Evolutionary conservation across 2,888 invertebrate species (phyloP).

Genomic region (Branchipolynoe longqiensis): DNA sequence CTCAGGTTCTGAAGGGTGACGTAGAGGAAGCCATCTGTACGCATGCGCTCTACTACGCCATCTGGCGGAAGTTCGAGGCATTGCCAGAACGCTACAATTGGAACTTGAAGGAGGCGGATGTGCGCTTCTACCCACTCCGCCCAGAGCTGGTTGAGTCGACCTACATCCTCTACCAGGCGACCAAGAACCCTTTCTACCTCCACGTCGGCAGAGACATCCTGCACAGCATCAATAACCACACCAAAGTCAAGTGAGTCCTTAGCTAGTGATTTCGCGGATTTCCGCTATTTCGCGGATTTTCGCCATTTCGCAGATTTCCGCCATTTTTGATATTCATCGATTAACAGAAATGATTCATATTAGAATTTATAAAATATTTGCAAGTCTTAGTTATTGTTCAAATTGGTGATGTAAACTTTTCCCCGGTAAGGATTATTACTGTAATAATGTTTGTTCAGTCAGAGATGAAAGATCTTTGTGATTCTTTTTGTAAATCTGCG

Average conservation of each 20-base stretch:
- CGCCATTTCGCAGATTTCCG: no score
- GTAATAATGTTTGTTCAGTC: no score
- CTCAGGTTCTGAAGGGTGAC: conserved; percentile 84
- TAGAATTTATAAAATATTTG: no score
- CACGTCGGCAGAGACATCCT: conserved; percentile 86
- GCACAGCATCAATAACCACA: conserved; percentile 83
- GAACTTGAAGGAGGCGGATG: conserved; percentile 82
- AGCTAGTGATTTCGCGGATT: background rate
- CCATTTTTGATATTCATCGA: no score
- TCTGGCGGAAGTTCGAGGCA: conserved; percentile 85
- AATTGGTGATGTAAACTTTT: no score
- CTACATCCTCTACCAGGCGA: conserved; percentile 85
- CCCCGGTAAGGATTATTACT: no score
- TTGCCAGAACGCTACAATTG: conserved; percentile 83
- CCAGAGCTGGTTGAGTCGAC: conserved; percentile 86
- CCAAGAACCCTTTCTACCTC: conserved; percentile 86
- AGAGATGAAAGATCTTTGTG: no score
- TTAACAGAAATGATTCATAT: no score
- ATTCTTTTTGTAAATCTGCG: no score
- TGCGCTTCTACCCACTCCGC: conserved; percentile 85
- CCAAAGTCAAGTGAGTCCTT: conserved; percentile 82
- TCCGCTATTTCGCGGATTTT: no score
- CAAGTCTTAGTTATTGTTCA: no score
- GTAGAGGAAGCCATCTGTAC: conserved; percentile 86
- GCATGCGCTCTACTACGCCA: conserved; percentile 85